Conservation (phyloP, 2,797 vertebrate species). For the Australoheros facetus region DNA sequence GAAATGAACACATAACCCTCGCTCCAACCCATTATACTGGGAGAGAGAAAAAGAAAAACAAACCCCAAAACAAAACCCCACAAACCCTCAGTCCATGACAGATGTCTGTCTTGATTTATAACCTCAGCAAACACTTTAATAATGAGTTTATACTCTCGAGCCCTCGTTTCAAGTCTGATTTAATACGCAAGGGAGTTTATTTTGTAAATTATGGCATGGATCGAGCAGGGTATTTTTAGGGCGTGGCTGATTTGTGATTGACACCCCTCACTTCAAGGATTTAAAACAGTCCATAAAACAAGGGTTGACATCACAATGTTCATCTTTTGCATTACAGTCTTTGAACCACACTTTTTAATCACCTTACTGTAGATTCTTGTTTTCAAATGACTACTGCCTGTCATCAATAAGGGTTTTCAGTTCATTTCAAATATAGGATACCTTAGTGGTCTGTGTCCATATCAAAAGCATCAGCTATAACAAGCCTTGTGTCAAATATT, state of each 20-base stretch:
- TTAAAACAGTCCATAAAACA: neutral
- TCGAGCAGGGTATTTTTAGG: neutral
- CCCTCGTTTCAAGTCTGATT: neutral
- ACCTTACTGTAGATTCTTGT: neutral
- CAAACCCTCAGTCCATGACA: no score
- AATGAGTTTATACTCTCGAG: neutral
- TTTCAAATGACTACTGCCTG: neutral
- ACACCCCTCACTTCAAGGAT: neutral
- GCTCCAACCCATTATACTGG: no score
- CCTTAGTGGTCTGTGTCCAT: neutral
- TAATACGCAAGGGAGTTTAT: neutral
- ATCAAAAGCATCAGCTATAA: neutral
- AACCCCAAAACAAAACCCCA: no score
- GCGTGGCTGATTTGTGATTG: neutral
- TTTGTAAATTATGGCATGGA: neutral
- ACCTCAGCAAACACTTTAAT: neutral
- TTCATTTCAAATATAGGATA: neutral
- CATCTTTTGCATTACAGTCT: neutral
- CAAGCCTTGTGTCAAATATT: neutral
- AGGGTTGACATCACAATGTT: neutral
- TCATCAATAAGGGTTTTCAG: neutral
- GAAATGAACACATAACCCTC: no score
- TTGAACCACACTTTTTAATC: neutral
- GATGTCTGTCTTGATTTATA: neutral
- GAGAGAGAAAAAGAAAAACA: no score